phyloP scores from a whole-genome alignment of 2,797 vertebrate genomes.

The Thaleichthys pacificus region DNA sequence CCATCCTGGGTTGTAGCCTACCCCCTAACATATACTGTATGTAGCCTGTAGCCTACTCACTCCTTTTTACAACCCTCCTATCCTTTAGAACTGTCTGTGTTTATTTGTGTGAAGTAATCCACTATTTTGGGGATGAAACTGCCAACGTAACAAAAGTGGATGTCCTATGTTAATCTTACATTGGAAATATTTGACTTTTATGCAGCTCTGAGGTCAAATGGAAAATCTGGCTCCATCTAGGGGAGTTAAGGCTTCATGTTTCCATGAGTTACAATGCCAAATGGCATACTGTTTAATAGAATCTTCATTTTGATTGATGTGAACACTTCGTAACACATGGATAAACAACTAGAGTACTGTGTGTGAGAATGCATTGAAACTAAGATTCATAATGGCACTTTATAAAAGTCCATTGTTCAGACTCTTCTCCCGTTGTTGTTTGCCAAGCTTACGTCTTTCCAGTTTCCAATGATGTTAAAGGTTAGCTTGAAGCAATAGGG shows the following conservation, averaged over 20 bases:
- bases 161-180: background rate
- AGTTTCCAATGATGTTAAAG: slow-evolving; percentile 2
- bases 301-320: too few relatives aligned
- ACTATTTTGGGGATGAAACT: background rate
- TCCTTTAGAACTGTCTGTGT: background rate
- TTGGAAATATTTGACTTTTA: too few relatives aligned
- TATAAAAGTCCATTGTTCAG: background rate
- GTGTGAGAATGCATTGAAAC: background rate
- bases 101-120: background rate
- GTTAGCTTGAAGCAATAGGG: background rate
- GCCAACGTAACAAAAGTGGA: background rate
- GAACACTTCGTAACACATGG: background rate
- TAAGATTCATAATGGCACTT: background rate
- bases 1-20: too few relatives aligned
- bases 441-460: background rate
- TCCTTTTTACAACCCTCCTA: too few relatives aligned
- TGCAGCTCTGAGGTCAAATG: background rate
- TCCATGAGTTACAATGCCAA: too few relatives aligned
- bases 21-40: too few relatives aligned
- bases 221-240: background rate
- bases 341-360: background rate
- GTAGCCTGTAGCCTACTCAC: too few relatives aligned
- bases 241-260: background rate
- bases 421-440: background rate
- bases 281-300: too few relatives aligned